These are phyloP conservation scores for Tubiluchus corallicola DNA, from an alignment of 2,888 invertebrate genomes.

Conservation along the genomic window DNA sequence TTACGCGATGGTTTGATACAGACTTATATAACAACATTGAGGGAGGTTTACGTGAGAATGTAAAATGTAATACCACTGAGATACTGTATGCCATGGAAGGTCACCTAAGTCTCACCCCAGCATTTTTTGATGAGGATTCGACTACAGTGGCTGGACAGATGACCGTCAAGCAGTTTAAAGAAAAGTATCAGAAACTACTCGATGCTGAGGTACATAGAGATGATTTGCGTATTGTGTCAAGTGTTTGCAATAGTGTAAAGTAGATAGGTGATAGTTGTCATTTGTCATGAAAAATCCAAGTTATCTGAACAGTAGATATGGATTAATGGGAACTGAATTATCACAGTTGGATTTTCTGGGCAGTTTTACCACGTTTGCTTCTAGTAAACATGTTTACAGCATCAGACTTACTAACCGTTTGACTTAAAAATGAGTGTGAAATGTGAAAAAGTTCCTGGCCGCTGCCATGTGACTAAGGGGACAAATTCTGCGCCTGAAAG, in stretches of 20 bases:
- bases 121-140: conserved; percentile 43
- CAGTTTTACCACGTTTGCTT: too few relatives aligned
- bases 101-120: conserved; percentile 47
- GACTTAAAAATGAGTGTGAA: too few relatives aligned
- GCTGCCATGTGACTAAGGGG: too few relatives aligned
- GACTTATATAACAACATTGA: conserved; percentile 26
- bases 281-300: conserved; percentile 15
- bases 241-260: too few relatives aligned
- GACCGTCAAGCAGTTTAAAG: conserved; percentile 43
- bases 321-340: too few relatives aligned
- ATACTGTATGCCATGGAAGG: conserved; percentile 51
- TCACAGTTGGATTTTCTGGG: too few relatives aligned
- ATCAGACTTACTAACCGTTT: too few relatives aligned
- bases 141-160: conserved; percentile 39
- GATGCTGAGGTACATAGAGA: conserved; percentile 9
- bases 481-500: too few relatives aligned
- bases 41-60: conserved; percentile 26
- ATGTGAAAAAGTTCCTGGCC: too few relatives aligned
- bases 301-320: conserved; percentile 36
- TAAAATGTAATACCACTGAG: conserved; percentile 41
- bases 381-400: too few relatives aligned
- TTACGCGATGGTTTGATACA: conserved; percentile 40
- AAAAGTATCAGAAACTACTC: conserved; percentile 27
- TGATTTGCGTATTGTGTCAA: conserved; percentile 6
- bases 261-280: conserved; percentile 8